phyloP scores from a whole-genome alignment of 2,797 vertebrate genomes.

The Setipinna tenuifilis region DNA sequence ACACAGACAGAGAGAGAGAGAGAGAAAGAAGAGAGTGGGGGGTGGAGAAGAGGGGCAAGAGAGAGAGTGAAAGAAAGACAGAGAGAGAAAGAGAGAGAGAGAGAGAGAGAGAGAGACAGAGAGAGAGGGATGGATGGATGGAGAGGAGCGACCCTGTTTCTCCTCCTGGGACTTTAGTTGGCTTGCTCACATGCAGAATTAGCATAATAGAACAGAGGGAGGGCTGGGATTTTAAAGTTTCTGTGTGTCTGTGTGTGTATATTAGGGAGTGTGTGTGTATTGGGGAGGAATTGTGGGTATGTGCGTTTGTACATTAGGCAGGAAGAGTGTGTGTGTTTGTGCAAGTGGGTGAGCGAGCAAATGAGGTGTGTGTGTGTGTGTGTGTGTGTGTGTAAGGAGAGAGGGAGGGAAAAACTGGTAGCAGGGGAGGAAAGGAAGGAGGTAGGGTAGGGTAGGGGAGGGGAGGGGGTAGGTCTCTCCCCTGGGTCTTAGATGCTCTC shows the following conservation, averaged over 20 bases:
- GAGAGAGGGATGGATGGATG: conserved; percentile 25
- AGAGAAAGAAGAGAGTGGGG: too few relatives aligned
- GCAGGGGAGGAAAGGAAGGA: background rate
- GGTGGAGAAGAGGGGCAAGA: conserved; percentile 35
- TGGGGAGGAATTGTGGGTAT: conserved; percentile 41
- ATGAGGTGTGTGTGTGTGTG: conserved; percentile 43
- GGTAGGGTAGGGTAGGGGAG: background rate
- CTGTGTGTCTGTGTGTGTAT: conserved; percentile 21
- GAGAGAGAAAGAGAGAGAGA: conserved; percentile 47
- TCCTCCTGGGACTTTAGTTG: conserved; percentile 75
- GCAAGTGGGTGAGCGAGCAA: too few relatives aligned
- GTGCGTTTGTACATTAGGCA: background rate
- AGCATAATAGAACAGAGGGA: conserved; percentile 71
- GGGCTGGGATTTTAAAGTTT: conserved; percentile 38
- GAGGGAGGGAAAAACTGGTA: background rate
- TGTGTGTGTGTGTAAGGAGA: background rate
- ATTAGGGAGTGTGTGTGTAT: conserved; percentile 42
- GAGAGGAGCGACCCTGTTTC: conserved; percentile 67
- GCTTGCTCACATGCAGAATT: conserved; percentile 76
- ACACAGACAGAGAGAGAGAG: background rate
- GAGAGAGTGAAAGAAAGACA: background rate
- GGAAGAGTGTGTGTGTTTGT: background rate
- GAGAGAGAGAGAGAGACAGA: background rate
- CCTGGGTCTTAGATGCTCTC: conserved; percentile 70
- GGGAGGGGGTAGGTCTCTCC: conserved; percentile 52